Conservation (phyloP, 2,797 vertebrate species). For the Epinephelus awoara region DNA sequence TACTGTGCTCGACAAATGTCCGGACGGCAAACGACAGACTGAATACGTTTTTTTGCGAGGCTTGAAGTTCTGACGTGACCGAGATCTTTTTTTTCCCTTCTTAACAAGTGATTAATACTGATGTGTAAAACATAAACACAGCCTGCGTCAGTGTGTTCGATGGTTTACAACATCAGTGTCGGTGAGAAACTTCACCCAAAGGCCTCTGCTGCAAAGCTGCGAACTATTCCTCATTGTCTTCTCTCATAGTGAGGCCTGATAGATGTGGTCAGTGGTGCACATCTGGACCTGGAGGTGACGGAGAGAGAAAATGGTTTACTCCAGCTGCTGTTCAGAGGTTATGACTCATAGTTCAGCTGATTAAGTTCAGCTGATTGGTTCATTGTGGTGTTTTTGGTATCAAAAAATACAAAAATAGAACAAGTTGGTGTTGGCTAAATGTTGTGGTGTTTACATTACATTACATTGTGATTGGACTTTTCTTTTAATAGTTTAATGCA, state of each 20-base stretch:
- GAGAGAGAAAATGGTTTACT: conserved; percentile 27
- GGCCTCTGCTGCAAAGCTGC: conserved; percentile 31
- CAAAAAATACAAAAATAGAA: neutral
- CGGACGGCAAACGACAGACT: conserved; percentile 1
- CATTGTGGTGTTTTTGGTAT: neutral
- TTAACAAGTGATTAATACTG: conserved; percentile 21
- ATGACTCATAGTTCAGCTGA: conserved; percentile 6
- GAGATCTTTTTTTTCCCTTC: conserved; percentile 21
- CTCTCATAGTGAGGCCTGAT: conserved; percentile 6
- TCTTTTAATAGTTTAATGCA: no score
- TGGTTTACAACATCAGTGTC: conserved; percentile 40
- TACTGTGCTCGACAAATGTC: conserved; percentile 36
- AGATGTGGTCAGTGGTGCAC: conserved; percentile 14
- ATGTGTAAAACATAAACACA: conserved; percentile 27
- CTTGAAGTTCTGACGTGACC: conserved; percentile 15
- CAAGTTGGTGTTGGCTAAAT: neutral
- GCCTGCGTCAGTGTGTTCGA: neutral
- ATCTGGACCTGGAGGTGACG: conserved; percentile 47
- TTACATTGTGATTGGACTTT: no score
- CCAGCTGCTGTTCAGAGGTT: conserved; percentile 45
- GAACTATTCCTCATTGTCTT: conserved; percentile 22
- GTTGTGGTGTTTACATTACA: neutral
- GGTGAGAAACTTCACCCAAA: conserved; percentile 7
- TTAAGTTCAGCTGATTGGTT: neutral
- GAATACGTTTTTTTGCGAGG: conserved; percentile 25